phyloP scores from a whole-genome alignment of 1,140 invertebrate genomes.

The Megalonaias nervosa region DNA sequence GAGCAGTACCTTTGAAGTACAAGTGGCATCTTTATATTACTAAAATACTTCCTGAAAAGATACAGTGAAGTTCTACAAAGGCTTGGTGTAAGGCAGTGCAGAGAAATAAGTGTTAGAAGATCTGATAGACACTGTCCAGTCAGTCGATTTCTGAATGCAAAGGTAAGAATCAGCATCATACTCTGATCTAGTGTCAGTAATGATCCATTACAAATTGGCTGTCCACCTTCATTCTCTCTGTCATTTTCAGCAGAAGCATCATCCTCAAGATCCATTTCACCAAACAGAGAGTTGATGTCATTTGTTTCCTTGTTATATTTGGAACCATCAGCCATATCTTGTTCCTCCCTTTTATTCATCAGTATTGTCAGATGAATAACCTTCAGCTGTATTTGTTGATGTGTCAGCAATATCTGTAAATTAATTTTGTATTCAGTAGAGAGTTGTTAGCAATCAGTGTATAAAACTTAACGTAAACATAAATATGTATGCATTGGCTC shows the following conservation, averaged over 20 bases:
- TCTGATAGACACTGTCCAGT: constrained; percentile 19
- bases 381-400: too few relatives aligned
- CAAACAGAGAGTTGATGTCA: not conserved
- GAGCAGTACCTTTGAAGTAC: constrained; percentile 7
- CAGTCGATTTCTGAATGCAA: constrained; percentile 1
- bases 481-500: too few relatives aligned
- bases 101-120: constrained; percentile 13
- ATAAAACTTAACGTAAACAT: too few relatives aligned
- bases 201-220: constrained; percentile 11
- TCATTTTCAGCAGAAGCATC: not conserved
- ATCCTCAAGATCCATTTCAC: not conserved
- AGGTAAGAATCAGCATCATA: constrained; percentile 13
- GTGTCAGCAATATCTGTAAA: too few relatives aligned
- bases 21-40: constrained; percentile 2
- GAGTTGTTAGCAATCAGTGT: too few relatives aligned
- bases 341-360: too few relatives aligned
- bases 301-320: too few relatives aligned
- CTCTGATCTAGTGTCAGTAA: constrained; percentile 11
- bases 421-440: too few relatives aligned
- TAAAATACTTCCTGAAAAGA: constrained; percentile 9
- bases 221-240: not conserved
- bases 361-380: too few relatives aligned
- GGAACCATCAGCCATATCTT: too few relatives aligned
- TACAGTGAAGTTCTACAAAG: constrained; percentile 5
- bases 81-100: constrained; percentile 8